Conservation (phyloP, 2,888 invertebrate species). For the Bombylius major region DNA sequence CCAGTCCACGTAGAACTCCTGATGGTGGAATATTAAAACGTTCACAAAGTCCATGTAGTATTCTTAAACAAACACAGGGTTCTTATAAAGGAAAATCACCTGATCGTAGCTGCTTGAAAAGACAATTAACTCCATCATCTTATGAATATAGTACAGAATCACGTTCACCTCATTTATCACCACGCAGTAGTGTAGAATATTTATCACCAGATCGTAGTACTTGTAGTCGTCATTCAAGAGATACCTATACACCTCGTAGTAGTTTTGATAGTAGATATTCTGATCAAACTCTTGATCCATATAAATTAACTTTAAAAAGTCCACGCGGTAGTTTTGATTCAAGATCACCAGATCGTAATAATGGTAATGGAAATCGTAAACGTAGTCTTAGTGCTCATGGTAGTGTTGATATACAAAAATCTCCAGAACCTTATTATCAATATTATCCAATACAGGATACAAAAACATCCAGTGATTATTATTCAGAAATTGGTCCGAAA, state of each 20-base stretch:
- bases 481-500: conserved; percentile 17
- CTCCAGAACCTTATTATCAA: conserved; percentile 30
- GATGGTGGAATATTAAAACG: conserved; percentile 35
- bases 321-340: conserved; percentile 28
- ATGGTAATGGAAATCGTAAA: conserved; percentile 21
- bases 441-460: conserved; percentile 35
- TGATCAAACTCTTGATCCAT: conserved; percentile 28
- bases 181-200: conserved; percentile 32
- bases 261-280: conserved; percentile 35
- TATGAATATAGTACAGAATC: conserved; percentile 32
- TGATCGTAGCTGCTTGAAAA: conserved; percentile 33
- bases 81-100: conserved; percentile 34
- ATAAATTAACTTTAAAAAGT: conserved; percentile 20
- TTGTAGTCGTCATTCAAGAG: conserved; percentile 24
- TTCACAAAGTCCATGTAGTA: conserved; percentile 24
- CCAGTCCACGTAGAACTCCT: conserved; percentile 32
- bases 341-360: conserved; percentile 22
- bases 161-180: conserved; percentile 32
- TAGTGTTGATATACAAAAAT: conserved; percentile 28
- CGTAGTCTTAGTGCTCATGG: conserved; percentile 35
- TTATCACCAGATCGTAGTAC: conserved; percentile 30
- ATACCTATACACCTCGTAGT: conserved; percentile 26
- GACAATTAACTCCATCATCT: conserved; percentile 20
- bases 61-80: conserved; percentile 30
- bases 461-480: conserved; percentile 33